Evolutionary conservation across 2,888 invertebrate genomes (phyloP).

Genomic region (Oegoconia quadripuncta): DNA sequence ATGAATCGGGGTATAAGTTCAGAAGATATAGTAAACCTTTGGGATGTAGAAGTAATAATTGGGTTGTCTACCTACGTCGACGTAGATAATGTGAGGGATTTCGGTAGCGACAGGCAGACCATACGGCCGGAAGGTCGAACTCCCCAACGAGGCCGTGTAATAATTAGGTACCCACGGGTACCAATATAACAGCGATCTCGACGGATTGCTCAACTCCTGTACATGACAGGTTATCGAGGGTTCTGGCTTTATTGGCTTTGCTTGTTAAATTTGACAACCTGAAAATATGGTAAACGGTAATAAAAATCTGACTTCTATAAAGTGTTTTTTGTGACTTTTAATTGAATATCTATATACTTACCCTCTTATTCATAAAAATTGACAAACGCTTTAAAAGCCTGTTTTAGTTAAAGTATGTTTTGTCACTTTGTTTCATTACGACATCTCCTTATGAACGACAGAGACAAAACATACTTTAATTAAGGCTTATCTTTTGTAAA

Average conservation of each 20-base stretch:
- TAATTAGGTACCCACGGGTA: conserved; percentile 39
- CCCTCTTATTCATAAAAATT: too few relatives aligned
- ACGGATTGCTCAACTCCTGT: conserved; percentile 36
- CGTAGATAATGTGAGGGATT: conserved; percentile 5
- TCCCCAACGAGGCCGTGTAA: conserved; percentile 22
- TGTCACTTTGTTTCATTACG: too few relatives aligned
- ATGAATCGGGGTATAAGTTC: too few relatives aligned
- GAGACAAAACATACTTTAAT: too few relatives aligned
- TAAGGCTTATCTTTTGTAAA: too few relatives aligned
- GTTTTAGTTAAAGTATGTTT: too few relatives aligned
- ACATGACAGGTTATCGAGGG: conserved; percentile 45
- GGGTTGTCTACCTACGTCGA: conserved; percentile 7
- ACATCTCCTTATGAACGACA: too few relatives aligned
- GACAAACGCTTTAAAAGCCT: too few relatives aligned
- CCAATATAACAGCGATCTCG: conserved; percentile 35
- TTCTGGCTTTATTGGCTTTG: conserved; percentile 27
- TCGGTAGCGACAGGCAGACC: not conserved
- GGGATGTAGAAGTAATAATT: conserved; percentile 5
- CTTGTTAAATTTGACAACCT: conserved; percentile 20
- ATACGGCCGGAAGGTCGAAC: conserved; percentile 7
- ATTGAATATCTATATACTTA: too few relatives aligned
- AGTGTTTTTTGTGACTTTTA: too few relatives aligned
- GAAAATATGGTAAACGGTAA: too few relatives aligned
- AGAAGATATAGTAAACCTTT: conserved; percentile 1
- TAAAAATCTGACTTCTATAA: too few relatives aligned